Base-by-base conservation (phyloP, 2,113 vertebrate species). In the Chitala chitala region DNA sequence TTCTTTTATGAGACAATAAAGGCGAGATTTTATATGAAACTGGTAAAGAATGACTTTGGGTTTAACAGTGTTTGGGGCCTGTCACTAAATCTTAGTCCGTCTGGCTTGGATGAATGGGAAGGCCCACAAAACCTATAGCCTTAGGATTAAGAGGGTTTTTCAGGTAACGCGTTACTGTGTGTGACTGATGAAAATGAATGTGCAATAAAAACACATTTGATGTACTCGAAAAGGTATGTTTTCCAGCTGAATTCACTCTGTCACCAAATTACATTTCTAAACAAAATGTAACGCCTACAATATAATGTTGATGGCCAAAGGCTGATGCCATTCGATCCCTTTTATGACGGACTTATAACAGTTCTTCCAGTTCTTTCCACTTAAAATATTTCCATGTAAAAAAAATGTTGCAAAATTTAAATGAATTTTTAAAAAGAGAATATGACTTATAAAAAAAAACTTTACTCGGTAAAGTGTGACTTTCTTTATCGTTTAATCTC, bases 1-100 rank as follows among this genome's bases (percentile, higher is more conserved):
- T 84, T 79, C 84, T 81, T 90, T 90, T 90, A 90, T 42, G 87
- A 86, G 84, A 87, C 86, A 85, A 87, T 90, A 90, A 90, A 92
- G 83, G 82, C 83, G 5, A 76, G 82, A 87, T 84, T 88, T 89
- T 89, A 87, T 88, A 88, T 80, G 85, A 83, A 83, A 83, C 81
- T 79, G 74, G 78, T 87, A 86, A 90, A 82, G 74, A 86, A 88
- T 87, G 86, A 83, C 86, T 87, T 88, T 83, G 83, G 84, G 78
- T 89, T 91, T 89, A 89, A 87, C 84, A 81, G 82, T 87, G 83
- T 88, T 87, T 88, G 79, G 86, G 72, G 76, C 78, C 81, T 79
- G 85, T 87, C 87, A 84, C 83, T 90, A 87, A 92, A 90, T 89
- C 87, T 89, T 82, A 79, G 82, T 54, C 64, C 71, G 80, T 83